Percentiles rank a stretch among this genome's conserved stretches.
Evolutionary conservation across 2,888 invertebrate species (phyloP).

Genomic region (Sinopyrophorus schimmeli): DNA sequence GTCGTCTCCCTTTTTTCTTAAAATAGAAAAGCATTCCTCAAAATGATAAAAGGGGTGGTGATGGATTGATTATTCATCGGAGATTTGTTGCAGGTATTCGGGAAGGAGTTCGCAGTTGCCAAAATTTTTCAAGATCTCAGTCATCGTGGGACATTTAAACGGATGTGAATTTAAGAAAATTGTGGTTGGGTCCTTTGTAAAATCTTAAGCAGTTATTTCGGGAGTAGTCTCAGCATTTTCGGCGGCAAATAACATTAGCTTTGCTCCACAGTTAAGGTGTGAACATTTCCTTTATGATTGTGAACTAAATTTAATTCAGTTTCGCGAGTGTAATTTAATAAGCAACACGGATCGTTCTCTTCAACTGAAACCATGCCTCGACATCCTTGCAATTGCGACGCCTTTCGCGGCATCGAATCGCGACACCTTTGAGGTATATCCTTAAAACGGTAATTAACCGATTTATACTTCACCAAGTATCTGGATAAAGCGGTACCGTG

Average conservation of each 20-base stretch:
- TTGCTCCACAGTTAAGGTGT: conserved; percentile 39
- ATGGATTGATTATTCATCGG: too few relatives aligned
- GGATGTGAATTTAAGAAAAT: conserved; percentile 35
- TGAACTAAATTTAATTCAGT: conserved; percentile 39
- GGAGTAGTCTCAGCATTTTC: conserved; percentile 36
- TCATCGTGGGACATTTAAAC: conserved; percentile 33
- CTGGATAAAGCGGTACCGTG: conserved; percentile 45
- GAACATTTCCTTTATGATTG: conserved; percentile 41
- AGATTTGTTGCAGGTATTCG: conserved; percentile 25
- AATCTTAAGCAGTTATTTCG: conserved; percentile 21
- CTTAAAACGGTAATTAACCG: conserved; percentile 20
- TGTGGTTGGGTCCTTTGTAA: conserved; percentile 25
- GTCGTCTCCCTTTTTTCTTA: too few relatives aligned
- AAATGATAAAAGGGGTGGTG: too few relatives aligned
- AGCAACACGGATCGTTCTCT: conserved; percentile 28
- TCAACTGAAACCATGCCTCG: conserved; percentile 12
- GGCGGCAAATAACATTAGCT: conserved; percentile 39
- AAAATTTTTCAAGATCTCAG: conserved; percentile 19
- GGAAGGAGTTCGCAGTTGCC: conserved; percentile 12
- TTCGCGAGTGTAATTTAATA: conserved; percentile 39
- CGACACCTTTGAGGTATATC: conserved; percentile 16
- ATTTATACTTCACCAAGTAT: conserved; percentile 39
- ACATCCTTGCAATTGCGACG: conserved; percentile 15
- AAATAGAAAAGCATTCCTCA: too few relatives aligned
- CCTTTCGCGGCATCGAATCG: conserved; percentile 15